These are phyloP conservation scores for Nasonia oneida DNA, from an alignment of 2,888 invertebrate species.

Conservation along the genomic window DNA sequence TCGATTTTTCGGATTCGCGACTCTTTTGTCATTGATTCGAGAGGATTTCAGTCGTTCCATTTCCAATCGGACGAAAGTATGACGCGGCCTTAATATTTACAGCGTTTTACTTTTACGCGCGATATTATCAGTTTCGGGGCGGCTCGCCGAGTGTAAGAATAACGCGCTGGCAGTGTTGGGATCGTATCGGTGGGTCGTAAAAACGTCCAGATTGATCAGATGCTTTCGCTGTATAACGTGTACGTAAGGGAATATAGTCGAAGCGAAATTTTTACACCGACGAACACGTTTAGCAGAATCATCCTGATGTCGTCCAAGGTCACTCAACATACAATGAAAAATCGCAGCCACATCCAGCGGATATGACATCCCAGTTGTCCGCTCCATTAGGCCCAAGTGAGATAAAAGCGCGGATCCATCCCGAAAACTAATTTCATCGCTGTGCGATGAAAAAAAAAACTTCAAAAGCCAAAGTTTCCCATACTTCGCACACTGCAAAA, in stretches of 20 bases:
- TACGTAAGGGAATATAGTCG: not conserved
- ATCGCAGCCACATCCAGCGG: not conserved
- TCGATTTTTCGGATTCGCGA: not conserved
- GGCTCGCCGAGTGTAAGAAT: constrained; percentile 12
- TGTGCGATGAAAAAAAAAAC: constrained; percentile 43
- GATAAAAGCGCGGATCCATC: constrained; percentile 13
- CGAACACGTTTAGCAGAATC: not conserved
- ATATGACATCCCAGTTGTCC: constrained; percentile 23
- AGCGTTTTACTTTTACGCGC: constrained; percentile 25
- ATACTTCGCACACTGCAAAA: not conserved
- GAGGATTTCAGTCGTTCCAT: not conserved
- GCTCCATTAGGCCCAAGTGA: constrained; percentile 29
- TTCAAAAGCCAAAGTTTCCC: not conserved
- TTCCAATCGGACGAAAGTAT: constrained; percentile 20
- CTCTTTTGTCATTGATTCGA: not conserved
- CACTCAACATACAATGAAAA: not conserved
- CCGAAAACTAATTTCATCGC: not conserved
- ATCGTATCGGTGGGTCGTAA: constrained; percentile 39
- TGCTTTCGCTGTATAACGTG: not conserved
- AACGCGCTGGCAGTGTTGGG: not conserved
- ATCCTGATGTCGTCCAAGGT: not conserved
- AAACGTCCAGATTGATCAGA: constrained; percentile 4
- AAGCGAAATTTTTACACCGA: not conserved
- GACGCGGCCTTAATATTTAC: constrained; percentile 16
- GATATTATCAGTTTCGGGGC: constrained; percentile 1